Conservation (phyloP, 2,888 invertebrate species). For the Tinea semifulvella region DNA sequence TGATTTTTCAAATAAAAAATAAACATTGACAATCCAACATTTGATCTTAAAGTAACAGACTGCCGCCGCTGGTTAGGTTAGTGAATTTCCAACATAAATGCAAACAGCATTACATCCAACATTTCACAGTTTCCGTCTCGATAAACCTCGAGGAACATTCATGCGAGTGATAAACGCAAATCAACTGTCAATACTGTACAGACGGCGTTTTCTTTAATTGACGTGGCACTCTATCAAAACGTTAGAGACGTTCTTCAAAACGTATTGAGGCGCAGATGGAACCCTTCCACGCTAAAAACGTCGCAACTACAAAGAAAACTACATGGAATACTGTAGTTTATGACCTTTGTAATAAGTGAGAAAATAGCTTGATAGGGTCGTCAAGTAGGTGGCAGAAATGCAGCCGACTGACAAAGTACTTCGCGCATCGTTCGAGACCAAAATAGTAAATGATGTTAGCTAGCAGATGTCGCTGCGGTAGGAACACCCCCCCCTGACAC, state of each 20-base stretch:
- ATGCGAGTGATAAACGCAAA: neutral
- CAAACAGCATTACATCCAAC: no score
- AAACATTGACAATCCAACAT: no score
- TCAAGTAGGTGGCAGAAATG: slow-evolving; percentile 18
- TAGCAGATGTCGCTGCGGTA: slow-evolving; percentile 45
- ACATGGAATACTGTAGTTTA: neutral
- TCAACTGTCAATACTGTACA: slow-evolving; percentile 1
- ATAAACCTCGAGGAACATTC: no score
- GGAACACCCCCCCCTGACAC: neutral
- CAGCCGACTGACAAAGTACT: slow-evolving; percentile 34
- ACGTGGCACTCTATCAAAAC: slow-evolving; percentile 61
- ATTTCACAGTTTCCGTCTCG: no score
- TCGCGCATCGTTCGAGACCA: slow-evolving; percentile 30
- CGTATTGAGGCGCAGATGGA: slow-evolving; percentile 27
- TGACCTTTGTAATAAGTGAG: neutral
- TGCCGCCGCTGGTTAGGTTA: no score
- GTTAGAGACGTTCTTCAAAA: slow-evolving; percentile 19
- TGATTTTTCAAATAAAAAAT: no score
- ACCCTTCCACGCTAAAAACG: slow-evolving; percentile 44
- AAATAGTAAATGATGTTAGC: slow-evolving; percentile 58
- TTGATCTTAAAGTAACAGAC: no score
- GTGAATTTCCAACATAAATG: no score
- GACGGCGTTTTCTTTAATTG: slow-evolving; percentile 42
- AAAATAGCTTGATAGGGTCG: neutral
- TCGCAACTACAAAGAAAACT: slow-evolving; percentile 33